phyloP scores from a whole-genome alignment of 2,888 invertebrate species.

The Amorpha juglandis region DNA sequence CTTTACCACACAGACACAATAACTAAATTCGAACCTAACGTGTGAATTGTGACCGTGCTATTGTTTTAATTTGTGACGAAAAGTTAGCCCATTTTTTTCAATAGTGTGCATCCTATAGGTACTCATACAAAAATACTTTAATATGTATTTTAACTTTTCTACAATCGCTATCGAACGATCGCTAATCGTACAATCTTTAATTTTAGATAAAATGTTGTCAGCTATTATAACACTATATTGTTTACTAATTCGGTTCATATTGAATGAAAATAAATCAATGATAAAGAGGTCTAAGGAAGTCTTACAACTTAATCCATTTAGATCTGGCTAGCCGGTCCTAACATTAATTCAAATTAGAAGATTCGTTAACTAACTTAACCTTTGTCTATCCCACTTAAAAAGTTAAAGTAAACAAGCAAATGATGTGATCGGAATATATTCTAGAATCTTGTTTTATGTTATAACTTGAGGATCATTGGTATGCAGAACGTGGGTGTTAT shows the following conservation, averaged over 20 bases:
- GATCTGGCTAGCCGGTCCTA: neutral
- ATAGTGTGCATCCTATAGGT: neutral
- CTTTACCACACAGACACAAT: slow-evolving; percentile 2
- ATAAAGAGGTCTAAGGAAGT: neutral
- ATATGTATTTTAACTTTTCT: no score
- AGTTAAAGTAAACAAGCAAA: neutral
- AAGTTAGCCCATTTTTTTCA: neutral
- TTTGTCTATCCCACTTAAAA: slow-evolving; percentile 1
- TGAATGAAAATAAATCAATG: neutral
- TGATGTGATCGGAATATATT: neutral
- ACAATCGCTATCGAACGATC: neutral
- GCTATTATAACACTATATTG: slow-evolving; percentile 2
- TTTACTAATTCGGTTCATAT: neutral
- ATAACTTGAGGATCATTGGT: slow-evolving; percentile 25
- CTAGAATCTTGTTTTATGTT: neutral
- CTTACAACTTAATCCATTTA: neutral
- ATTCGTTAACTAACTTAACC: neutral
- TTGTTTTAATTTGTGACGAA: slow-evolving; percentile 31
- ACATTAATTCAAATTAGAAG: slow-evolving; percentile 2
- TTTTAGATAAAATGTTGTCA: neutral
- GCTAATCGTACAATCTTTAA: neutral
- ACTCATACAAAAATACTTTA: neutral
- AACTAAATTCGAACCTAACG: slow-evolving; percentile 34
- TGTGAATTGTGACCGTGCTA: slow-evolving; percentile 51
- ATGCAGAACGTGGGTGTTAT: slow-evolving; percentile 39